Conservation (phyloP, 1,140 invertebrate genomes). For the Drosophila teissieri region DNA sequence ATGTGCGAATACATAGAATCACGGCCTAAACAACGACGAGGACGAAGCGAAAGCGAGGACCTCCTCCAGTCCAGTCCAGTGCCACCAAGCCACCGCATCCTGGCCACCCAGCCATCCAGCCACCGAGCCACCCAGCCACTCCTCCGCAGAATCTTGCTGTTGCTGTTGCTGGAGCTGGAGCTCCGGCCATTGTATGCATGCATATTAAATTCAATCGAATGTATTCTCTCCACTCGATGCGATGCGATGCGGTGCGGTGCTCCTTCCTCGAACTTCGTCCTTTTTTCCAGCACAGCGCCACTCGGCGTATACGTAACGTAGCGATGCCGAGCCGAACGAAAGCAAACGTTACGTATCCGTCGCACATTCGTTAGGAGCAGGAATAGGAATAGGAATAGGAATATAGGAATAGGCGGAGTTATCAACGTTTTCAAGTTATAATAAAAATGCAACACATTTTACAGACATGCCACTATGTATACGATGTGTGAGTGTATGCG, state of each 20-base stretch:
- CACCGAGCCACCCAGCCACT: not conserved
- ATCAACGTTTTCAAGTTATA: slow-evolving; percentile 84
- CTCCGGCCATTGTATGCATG: slow-evolving; percentile 79
- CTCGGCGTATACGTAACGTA: slow-evolving; percentile 48
- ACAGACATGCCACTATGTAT: slow-evolving; percentile 62
- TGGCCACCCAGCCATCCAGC: slow-evolving; percentile 2
- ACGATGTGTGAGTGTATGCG: slow-evolving; percentile 13
- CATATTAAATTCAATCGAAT: slow-evolving; percentile 84
- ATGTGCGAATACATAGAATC: slow-evolving; percentile 46
- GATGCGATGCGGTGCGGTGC: slow-evolving; percentile 26
- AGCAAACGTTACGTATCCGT: slow-evolving; percentile 66
- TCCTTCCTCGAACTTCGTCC: slow-evolving; percentile 8
- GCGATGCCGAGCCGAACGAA: slow-evolving; percentile 41
- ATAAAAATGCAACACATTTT: slow-evolving; percentile 84
- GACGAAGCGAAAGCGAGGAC: slow-evolving; percentile 10
- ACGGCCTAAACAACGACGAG: slow-evolving; percentile 65
- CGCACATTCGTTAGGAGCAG: slow-evolving; percentile 71
- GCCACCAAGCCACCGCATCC: slow-evolving; percentile 3
- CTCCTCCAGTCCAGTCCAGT: slow-evolving; percentile 5
- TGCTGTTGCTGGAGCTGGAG: slow-evolving; percentile 28
- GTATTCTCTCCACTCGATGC: slow-evolving; percentile 76
- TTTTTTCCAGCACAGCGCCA: slow-evolving; percentile 17
- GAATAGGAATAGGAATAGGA: slow-evolving; percentile 71
- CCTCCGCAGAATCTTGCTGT: slow-evolving; percentile 11
- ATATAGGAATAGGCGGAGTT: slow-evolving; percentile 81